These are phyloP conservation scores for Taurulus bubalis DNA, from an alignment of 2,113 vertebrate species.

Conservation along the genomic window DNA sequence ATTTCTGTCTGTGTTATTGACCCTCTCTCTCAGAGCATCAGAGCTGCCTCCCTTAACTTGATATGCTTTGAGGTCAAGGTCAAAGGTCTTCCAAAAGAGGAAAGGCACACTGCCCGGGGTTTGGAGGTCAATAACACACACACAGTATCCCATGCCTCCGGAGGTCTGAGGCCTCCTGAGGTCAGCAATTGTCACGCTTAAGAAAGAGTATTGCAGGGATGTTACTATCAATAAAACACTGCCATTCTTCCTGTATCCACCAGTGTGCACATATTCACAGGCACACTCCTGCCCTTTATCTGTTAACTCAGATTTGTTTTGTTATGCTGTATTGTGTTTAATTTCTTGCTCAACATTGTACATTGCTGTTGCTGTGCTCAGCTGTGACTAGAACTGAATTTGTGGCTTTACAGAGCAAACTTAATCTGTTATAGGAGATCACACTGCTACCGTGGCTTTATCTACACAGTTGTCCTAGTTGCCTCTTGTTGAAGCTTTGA, in stretches of 20 bases:
- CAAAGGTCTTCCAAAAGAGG: slow-evolving; percentile 64
- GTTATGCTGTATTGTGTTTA: background rate
- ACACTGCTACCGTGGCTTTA: background rate
- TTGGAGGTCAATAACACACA: slow-evolving; percentile 35
- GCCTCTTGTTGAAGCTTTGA: slow-evolving; percentile 33
- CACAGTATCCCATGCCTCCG: slow-evolving; percentile 33
- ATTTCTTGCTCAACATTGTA: background rate
- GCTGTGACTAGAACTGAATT: background rate
- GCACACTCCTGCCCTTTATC: background rate
- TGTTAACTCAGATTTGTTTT: background rate
- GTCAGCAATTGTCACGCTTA: slow-evolving; percentile 30
- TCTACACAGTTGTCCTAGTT: slow-evolving; percentile 27
- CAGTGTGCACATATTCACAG: background rate
- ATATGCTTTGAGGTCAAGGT: slow-evolving; percentile 47
- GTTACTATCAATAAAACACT: background rate
- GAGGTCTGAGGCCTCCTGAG: slow-evolving; percentile 35
- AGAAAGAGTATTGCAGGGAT: slow-evolving; percentile 5
- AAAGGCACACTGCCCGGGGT: slow-evolving; percentile 46
- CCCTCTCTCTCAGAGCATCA: background rate
- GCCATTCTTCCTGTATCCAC: background rate
- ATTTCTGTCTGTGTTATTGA: background rate
- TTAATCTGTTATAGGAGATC: background rate
- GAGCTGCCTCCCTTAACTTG: slow-evolving; percentile 28
- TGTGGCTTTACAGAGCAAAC: slow-evolving; percentile 13
- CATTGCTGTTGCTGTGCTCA: background rate